These are phyloP conservation scores for Meghimatium bilineatum DNA, from an alignment of 2,888 invertebrate genomes.

Conservation along the genomic window DNA sequence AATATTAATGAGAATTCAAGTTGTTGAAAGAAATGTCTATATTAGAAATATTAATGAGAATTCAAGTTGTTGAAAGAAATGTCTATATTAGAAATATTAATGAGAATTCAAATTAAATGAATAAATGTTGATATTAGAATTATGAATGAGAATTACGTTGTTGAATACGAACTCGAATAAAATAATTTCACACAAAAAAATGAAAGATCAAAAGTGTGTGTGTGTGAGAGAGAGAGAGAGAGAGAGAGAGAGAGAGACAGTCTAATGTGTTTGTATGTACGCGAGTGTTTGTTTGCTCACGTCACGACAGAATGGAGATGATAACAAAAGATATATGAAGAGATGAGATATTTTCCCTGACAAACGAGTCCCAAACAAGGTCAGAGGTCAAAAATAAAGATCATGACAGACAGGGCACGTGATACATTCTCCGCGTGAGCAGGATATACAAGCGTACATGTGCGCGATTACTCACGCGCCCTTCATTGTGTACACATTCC, in stretches of 20 bases:
- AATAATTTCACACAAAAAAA: too few relatives aligned
- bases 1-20: too few relatives aligned
- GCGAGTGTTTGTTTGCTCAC: not conserved
- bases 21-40: too few relatives aligned
- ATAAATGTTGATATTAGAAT: too few relatives aligned
- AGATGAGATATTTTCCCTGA: not conserved
- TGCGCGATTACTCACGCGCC: conserved; percentile 6
- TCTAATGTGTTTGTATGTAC: not conserved
- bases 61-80: too few relatives aligned
- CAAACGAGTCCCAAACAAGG: conserved; percentile 29
- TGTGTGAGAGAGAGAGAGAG: not conserved
- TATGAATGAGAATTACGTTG: too few relatives aligned
- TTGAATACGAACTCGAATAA: too few relatives aligned
- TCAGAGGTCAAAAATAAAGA: conserved; percentile 25
- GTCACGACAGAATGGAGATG: not conserved
- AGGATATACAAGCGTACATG: conserved; percentile 17
- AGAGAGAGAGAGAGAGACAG: not conserved
- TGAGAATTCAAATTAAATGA: too few relatives aligned
- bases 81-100: too few relatives aligned
- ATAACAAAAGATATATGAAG: not conserved
- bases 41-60: too few relatives aligned
- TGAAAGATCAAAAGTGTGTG: not conserved
- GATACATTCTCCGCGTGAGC: conserved; percentile 1
- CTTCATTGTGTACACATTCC: conserved; percentile 24
- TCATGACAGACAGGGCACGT: conserved; percentile 24